phyloP scores from a whole-genome alignment of 2,888 invertebrate genomes.

The Tachystola acroxantha region DNA sequence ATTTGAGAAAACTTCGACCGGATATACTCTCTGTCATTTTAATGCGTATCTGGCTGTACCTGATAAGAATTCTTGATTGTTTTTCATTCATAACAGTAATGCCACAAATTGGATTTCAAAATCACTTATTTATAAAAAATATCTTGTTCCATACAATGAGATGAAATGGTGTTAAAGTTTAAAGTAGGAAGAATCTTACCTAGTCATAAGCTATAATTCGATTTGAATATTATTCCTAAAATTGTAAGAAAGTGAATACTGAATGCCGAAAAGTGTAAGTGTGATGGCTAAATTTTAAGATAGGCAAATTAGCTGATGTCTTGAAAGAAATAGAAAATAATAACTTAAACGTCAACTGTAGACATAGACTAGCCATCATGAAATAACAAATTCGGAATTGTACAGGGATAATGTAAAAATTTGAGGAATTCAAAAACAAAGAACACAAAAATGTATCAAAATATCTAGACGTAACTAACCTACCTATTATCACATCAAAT shows the following conservation, averaged over 20 bases:
- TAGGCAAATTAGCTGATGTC: constrained; percentile 25
- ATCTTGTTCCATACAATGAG: constrained; percentile 28
- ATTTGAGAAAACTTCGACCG: too few species aligned
- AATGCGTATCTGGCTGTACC: not conserved
- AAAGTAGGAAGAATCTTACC: constrained; percentile 67
- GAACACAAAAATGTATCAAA: constrained; percentile 35
- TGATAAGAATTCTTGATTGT: not conserved
- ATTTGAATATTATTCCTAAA: constrained; percentile 61
- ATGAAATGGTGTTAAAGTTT: constrained; percentile 41
- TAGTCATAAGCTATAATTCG: constrained; percentile 74
- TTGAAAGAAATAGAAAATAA: constrained; percentile 5
- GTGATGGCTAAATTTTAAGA: constrained; percentile 45
- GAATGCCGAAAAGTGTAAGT: constrained; percentile 46
- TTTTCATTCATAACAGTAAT: not conserved
- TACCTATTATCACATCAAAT: constrained; percentile 18
- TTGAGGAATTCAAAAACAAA: constrained; percentile 39
- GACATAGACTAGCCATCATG: constrained; percentile 19
- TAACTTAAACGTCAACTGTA: not conserved
- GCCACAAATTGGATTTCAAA: constrained; percentile 13
- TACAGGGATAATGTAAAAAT: constrained; percentile 68
- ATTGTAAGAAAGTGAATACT: constrained; percentile 38
- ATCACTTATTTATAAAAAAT: constrained; percentile 17
- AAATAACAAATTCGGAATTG: constrained; percentile 71
- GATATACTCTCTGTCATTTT: too few species aligned
- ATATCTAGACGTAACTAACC: constrained; percentile 28